Percentiles rank a stretch among this genome's conserved stretches.
These are phyloP conservation scores for Mesorhabditis belari DNA, from an alignment of 2,888 invertebrate genomes.

Conservation along the genomic window DNA sequence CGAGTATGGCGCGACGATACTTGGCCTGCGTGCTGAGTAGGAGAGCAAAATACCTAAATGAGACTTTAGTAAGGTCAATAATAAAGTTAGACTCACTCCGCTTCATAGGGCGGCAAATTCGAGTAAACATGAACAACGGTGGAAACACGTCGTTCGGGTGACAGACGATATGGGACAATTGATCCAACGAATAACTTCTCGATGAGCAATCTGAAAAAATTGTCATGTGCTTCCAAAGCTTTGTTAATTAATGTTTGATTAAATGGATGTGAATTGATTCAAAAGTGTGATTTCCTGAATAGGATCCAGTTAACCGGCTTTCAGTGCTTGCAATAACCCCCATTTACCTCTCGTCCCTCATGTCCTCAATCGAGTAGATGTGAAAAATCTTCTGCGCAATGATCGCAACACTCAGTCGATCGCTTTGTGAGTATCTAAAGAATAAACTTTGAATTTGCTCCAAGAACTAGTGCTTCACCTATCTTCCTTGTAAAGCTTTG, in stretches of 20 bases:
- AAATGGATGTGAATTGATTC: no score
- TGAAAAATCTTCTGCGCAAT: neutral
- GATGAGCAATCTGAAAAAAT: neutral
- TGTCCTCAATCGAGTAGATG: neutral
- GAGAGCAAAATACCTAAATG: neutral
- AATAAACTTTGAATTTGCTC: no score
- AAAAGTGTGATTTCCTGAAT: no score
- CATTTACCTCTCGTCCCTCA: neutral
- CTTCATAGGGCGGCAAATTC: neutral
- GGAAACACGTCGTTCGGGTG: neutral
- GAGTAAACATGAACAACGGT: neutral
- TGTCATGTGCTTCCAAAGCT: no score
- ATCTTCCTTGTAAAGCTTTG: neutral
- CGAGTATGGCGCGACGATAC: neutral
- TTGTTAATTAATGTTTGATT: no score
- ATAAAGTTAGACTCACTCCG: neutral
- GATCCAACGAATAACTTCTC: neutral
- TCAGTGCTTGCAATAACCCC: no score
- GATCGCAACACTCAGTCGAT: neutral
- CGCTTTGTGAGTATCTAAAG: neutral
- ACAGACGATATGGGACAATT: neutral
- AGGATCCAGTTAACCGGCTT: no score
- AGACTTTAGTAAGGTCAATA: neutral
- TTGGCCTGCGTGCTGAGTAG: neutral
- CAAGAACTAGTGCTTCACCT: no score